Evolutionary conservation across 2,797 vertebrate genomes (phyloP).

Genomic region (Labroides dimidiatus): DNA sequence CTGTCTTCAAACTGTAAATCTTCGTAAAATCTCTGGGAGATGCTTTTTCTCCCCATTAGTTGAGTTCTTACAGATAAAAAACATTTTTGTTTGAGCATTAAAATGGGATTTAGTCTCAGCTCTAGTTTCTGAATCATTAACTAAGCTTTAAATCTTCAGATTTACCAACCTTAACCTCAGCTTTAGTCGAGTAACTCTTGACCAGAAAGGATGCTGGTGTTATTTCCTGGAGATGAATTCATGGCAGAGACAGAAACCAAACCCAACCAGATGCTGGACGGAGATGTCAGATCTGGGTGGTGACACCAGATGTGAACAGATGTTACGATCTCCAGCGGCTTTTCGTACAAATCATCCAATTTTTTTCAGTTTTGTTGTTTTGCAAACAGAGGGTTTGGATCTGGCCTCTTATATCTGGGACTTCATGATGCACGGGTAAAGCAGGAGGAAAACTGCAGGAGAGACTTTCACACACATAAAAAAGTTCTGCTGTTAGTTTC

Average conservation of each 20-base stretch:
- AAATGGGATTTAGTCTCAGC: too few relatives aligned
- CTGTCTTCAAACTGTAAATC: too few relatives aligned
- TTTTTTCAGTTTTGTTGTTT: background rate
- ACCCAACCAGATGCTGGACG: background rate
- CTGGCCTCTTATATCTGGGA: background rate
- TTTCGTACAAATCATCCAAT: background rate
- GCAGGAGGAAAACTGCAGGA: background rate
- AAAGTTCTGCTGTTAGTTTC: background rate
- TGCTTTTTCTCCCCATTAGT: too few relatives aligned
- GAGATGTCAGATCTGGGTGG: conserved; percentile 24
- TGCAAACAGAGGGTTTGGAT: conserved; percentile 36
- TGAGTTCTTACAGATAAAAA: too few relatives aligned
- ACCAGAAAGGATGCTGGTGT: background rate
- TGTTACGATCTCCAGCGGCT: conserved; percentile 7
- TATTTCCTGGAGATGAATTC: background rate
- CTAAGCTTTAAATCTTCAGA: too few relatives aligned
- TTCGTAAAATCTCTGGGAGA: too few relatives aligned
- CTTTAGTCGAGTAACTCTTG: too few relatives aligned
- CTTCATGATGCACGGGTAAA: too few relatives aligned
- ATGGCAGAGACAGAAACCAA: background rate
- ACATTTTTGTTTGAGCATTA: too few relatives aligned
- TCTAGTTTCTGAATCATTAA: too few relatives aligned
- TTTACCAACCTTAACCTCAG: too few relatives aligned
- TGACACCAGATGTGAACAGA: conserved; percentile 44
- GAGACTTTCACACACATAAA: background rate